Conservation (phyloP, 2,113 vertebrate species). For the Heteronetta atricapilla region DNA sequence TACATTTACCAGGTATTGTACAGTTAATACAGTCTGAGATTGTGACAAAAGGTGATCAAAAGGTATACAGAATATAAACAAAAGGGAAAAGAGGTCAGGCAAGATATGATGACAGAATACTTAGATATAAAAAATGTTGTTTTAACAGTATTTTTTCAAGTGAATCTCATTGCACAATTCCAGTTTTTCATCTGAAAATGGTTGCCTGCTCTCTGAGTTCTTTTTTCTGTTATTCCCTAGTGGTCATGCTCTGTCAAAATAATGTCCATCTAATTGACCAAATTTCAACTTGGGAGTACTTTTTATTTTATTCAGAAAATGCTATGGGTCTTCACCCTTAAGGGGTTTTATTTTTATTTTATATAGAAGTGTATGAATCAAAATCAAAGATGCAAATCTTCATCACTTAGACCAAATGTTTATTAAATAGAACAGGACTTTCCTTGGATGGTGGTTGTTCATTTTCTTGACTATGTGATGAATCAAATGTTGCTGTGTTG, state of each 20-base stretch:
- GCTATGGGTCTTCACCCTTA: neutral
- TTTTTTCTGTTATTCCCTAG: neutral
- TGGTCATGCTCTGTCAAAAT: neutral
- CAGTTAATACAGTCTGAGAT: neutral
- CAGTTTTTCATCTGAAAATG: neutral
- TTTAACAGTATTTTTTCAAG: neutral
- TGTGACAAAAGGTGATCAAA: neutral
- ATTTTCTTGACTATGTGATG: neutral
- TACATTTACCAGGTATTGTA: neutral
- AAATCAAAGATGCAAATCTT: neutral
- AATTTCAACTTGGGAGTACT: neutral
- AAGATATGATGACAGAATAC: neutral
- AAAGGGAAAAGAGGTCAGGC: neutral
- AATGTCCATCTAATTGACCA: neutral
- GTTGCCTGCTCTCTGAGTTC: neutral
- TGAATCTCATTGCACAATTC: neutral
- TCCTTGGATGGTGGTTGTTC: neutral
- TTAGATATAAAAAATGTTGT: neutral
- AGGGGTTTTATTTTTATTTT: neutral
- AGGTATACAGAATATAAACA: neutral
- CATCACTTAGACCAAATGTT: neutral
- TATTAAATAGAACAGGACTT: slow-evolving; percentile 16
- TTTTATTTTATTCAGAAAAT: neutral
- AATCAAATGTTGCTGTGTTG: neutral
- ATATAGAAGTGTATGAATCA: neutral